These are phyloP conservation scores for Emmelina monodactyla DNA, from an alignment of 2,888 invertebrate species.

Conservation along the genomic window DNA sequence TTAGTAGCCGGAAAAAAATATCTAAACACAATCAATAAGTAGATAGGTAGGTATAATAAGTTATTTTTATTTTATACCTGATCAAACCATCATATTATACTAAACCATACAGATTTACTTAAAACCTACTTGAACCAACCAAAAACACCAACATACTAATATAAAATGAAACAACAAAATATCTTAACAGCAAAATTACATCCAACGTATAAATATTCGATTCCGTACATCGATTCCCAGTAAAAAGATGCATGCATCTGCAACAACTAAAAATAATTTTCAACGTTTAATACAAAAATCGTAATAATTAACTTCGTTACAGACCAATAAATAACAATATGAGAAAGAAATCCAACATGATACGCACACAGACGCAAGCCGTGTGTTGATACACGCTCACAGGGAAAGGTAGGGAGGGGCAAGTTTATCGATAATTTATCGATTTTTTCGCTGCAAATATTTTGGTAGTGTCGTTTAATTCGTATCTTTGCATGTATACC, in stretches of 20 bases:
- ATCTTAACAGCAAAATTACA: too few species aligned
- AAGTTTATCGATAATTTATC: conserved; percentile 15
- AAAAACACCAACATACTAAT: too few species aligned
- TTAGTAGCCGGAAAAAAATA: too few species aligned
- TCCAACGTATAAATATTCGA: too few species aligned
- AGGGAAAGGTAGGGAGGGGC: conserved; percentile 18
- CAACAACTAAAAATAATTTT: conserved; percentile 62
- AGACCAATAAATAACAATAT: conserved; percentile 66
- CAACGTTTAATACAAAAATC: conserved; percentile 67
- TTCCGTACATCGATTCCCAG: conserved; percentile 26
- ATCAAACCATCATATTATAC: too few species aligned
- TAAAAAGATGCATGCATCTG: conserved; percentile 46
- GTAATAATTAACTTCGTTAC: conserved; percentile 67
- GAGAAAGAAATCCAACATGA: conserved; percentile 59
- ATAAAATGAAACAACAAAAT: too few species aligned
- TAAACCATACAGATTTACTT: too few species aligned
- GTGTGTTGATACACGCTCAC: conserved; percentile 20
- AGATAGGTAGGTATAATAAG: too few species aligned
- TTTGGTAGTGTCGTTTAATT: neutral
- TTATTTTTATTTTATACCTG: too few species aligned
- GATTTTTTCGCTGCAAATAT: neutral
- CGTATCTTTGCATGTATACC: neutral
- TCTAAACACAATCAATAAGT: too few species aligned
- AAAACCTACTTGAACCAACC: too few species aligned
- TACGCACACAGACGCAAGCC: conserved; percentile 27